Percentiles rank a stretch among this genome's conserved stretches.
These are phyloP conservation scores for Tenebrosternarchus preto DNA, from an alignment of 2,113 vertebrate genomes.

Conservation along the genomic window DNA sequence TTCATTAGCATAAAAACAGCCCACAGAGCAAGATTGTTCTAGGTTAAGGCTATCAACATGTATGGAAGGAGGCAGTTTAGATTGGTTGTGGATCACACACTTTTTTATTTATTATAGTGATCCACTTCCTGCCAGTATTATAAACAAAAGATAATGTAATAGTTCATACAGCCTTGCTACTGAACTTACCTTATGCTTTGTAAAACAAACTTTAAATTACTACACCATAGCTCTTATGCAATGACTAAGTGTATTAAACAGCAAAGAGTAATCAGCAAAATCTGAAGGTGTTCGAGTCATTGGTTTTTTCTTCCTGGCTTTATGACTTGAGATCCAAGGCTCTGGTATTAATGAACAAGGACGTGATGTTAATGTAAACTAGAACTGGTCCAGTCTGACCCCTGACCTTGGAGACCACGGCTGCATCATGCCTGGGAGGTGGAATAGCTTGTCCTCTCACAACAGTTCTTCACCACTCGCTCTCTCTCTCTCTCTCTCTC, in stretches of 20 bases:
- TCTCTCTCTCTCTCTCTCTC: too few species aligned
- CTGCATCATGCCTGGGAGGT: slow-evolving; percentile 45
- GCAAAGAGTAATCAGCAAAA: too few species aligned
- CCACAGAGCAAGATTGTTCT: slow-evolving; percentile 31
- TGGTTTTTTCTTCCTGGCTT: too few species aligned
- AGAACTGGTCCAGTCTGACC: slow-evolving; percentile 37
- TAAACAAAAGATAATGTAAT: background rate
- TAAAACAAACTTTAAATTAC: background rate
- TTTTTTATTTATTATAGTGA: slow-evolving; percentile 14
- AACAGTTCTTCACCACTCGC: slow-evolving; percentile 55
- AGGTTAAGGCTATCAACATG: slow-evolving; percentile 14
- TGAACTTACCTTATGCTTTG: too few species aligned
- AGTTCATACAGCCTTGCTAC: background rate
- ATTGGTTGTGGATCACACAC: background rate
- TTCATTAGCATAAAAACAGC: slow-evolving; percentile 22
- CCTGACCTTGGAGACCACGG: slow-evolving; percentile 49
- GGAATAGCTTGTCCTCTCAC: slow-evolving; percentile 32
- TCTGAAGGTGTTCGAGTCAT: too few species aligned
- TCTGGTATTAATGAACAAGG: too few species aligned
- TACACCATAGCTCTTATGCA: background rate
- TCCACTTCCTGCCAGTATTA: background rate
- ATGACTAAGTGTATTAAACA: too few species aligned
- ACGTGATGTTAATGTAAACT: background rate
- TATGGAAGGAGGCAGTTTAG: slow-evolving; percentile 20
- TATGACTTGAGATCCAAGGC: too few species aligned